phyloP scores from a whole-genome alignment of 2,888 invertebrate genomes.

The Caenorhabditis japonica region DNA sequence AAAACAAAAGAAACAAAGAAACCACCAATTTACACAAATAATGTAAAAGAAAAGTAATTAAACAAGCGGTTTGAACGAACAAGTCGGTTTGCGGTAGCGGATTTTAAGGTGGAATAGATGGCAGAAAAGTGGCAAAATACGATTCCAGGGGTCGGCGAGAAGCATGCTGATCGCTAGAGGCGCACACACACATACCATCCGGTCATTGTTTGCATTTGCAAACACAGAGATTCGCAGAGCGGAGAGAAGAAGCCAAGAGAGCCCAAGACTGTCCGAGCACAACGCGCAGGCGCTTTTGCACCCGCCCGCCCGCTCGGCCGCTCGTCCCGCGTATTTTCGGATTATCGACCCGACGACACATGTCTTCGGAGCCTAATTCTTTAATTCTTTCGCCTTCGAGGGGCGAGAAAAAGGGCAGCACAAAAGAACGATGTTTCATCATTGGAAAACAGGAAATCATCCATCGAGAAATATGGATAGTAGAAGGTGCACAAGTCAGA shows the following conservation, averaged over 20 bases:
- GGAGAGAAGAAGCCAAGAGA: constrained; percentile 25
- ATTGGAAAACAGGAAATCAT: constrained; percentile 1
- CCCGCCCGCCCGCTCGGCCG: too few species aligned
- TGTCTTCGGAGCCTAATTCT: constrained; percentile 52
- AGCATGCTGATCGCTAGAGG: constrained; percentile 43
- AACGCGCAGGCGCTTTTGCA: constrained; percentile 41
- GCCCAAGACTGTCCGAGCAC: constrained; percentile 15
- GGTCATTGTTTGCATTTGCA: constrained; percentile 49
- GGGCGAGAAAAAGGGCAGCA: constrained; percentile 39
- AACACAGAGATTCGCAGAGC: constrained; percentile 25
- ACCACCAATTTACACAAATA: too few species aligned
- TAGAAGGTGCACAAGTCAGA: neutral
- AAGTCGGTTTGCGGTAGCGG: too few species aligned
- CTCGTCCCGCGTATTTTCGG: constrained; percentile 46
- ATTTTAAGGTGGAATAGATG: constrained; percentile 29
- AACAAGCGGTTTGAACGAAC: too few species aligned
- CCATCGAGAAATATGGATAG: neutral
- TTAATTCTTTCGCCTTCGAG: constrained; percentile 24
- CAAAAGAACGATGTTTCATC: constrained; percentile 29
- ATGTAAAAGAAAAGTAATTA: constrained; percentile 10
- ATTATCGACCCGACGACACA: constrained; percentile 51
- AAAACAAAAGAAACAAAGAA: too few species aligned
- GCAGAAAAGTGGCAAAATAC: constrained; percentile 53
- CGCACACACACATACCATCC: constrained; percentile 43
- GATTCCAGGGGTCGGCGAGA: constrained; percentile 42